Percentiles rank a stretch among this genome's conserved stretches.
Conservation (phyloP, 2,797 vertebrate genomes). For the Poeciliopsis turneri region DNA sequence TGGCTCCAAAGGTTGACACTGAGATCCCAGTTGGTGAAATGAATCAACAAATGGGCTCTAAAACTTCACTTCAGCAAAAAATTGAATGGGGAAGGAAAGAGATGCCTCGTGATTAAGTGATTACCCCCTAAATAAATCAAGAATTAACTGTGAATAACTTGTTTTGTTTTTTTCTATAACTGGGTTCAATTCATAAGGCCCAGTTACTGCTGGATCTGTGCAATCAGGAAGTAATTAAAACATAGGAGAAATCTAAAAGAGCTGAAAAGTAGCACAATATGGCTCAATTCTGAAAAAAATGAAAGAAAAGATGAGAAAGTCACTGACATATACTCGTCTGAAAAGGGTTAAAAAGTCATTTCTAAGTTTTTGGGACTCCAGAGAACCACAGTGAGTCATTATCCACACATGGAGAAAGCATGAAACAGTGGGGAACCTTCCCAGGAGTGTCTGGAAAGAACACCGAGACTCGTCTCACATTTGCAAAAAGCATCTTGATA, state of each 20-base stretch:
- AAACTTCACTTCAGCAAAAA: neutral
- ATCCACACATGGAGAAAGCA: neutral
- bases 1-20: neutral
- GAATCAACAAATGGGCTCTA: neutral
- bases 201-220: neutral
- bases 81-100: neutral
- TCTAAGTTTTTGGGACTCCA: neutral
- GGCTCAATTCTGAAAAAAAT: neutral
- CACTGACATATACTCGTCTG: neutral
- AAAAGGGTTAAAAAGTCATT: neutral
- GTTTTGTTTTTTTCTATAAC: neutral
- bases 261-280: neutral
- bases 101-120: neutral
- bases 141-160: neutral
- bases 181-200: neutral
- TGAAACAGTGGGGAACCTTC: neutral
- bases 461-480: neutral
- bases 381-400: neutral
- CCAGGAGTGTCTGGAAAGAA: neutral
- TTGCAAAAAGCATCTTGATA: neutral
- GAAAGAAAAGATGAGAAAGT: neutral
- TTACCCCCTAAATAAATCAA: neutral
- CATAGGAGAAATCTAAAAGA: neutral
- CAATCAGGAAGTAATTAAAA: neutral
- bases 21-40: neutral